Percentiles rank a stretch among this genome's conserved stretches.
phyloP scores from a whole-genome alignment of 2,888 invertebrate species.

The Thelaira solivaga region DNA sequence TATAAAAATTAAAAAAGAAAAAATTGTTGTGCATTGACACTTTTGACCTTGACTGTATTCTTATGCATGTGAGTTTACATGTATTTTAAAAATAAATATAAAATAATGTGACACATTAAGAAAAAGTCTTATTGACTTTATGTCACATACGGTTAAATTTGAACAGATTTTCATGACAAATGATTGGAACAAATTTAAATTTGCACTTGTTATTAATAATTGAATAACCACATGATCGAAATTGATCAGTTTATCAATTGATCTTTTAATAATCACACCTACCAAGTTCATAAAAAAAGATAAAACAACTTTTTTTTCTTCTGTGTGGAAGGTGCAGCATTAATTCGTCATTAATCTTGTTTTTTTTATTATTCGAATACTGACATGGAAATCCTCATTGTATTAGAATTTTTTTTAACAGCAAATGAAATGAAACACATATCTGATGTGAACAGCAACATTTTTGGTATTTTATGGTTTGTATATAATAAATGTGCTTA shows the following conservation, averaged over 20 bases:
- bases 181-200: conserved; percentile 54
- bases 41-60: conserved; percentile 33
- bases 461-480: no score
- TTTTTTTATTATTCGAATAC: background rate
- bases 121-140: conserved; percentile 36
- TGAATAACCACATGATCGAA: conserved; percentile 48
- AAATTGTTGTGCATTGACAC: background rate
- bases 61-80: background rate
- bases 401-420: no score
- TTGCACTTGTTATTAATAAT: conserved; percentile 50
- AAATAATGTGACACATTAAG: background rate
- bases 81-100: no score
- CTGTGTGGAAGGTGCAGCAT: background rate
- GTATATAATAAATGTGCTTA: no score
- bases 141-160: conserved; percentile 52
- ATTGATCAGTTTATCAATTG: conserved; percentile 57
- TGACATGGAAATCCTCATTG: no score
- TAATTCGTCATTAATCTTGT: background rate
- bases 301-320: background rate
- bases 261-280: conserved; percentile 48
- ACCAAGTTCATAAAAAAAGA: conserved; percentile 37
- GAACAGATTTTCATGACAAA: conserved; percentile 51
- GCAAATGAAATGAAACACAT: no score
- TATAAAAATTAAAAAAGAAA: no score
- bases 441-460: no score